Evolutionary conservation across 2,797 vertebrate genomes (phyloP).

Genomic region (Strix occidentalis): DNA sequence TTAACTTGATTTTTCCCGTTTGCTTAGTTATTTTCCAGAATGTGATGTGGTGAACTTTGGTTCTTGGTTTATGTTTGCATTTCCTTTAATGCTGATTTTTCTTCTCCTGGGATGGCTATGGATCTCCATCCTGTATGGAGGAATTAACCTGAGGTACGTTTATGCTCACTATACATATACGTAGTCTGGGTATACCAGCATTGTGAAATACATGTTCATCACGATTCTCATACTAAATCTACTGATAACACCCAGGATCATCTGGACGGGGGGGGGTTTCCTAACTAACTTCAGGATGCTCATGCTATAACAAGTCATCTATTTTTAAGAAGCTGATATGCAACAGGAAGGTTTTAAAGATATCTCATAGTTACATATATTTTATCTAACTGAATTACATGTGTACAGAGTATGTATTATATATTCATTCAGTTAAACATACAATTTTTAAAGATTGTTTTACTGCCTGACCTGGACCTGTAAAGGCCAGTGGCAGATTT

Average conservation of each 20-base stretch:
- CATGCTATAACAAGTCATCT: background rate
- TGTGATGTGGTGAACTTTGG: slow-evolving; percentile 96
- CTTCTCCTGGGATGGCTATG: slow-evolving; percentile 92
- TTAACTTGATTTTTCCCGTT: slow-evolving; percentile 64
- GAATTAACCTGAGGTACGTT: slow-evolving; percentile 85
- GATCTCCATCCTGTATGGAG: slow-evolving; percentile 91
- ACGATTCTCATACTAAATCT: background rate
- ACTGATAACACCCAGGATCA: background rate
- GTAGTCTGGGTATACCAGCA: background rate
- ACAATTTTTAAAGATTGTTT: background rate
- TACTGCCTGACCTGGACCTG: background rate
- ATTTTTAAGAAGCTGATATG: background rate
- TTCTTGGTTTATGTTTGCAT: slow-evolving; percentile 96
- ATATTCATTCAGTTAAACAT: background rate
- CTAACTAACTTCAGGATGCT: background rate
- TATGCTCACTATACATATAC: background rate
- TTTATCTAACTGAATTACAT: background rate
- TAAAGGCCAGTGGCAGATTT: background rate
- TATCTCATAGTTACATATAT: background rate
- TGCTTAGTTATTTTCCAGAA: slow-evolving; percentile 89
- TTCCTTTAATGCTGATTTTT: slow-evolving; percentile 94
- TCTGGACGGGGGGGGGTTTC: background rate
- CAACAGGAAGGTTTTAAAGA: background rate
- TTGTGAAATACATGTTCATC: background rate
- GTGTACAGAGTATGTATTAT: background rate